Evolutionary conservation across 2,888 invertebrate species (phyloP), one percentile per base, ranked within the genome.

Genomic region (Nipponacmea schrenckii): DNA sequence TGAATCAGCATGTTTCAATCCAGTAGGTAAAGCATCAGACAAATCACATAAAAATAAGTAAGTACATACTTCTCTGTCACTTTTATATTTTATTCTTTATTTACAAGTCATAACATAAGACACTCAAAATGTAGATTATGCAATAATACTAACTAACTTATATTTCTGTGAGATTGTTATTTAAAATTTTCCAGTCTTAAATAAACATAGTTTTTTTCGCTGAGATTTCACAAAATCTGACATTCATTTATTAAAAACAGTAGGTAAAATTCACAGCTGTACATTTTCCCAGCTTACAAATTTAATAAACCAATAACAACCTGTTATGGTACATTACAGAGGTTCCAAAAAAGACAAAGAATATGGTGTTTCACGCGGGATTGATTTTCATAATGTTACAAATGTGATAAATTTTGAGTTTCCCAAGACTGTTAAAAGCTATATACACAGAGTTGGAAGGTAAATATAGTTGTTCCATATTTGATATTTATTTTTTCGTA

Each of bases 381-480:
- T 99, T 70, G 99, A 99, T 90, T 99, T 99, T 89, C 97, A 98
- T 84, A 94, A 94, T 89, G 98, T 99, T 0, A 93, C 97, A 10
- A 98, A 98, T 90, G 96, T 99, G 0, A 94, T 99, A 73, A 99
- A 99, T 90, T 99, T 98, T 90, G 99, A 99, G 90, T 98, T 99
- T 89, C 99, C 99, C 0, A 90, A 92, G 14, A 94, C 95, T 86
- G 92, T 94, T 0, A 94, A 93, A 83, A 94, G 97, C 0, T 99
- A 99, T 87, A 94, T 99, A 74, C 99, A 99, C 89, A 91, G 99
- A 83, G 98, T 97, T 0, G 99, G 98, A 0, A 88, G 90, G 90
- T 90, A 74, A 68, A 76, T 31, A 2, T 14, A 62, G 8, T n/a
- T 8, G 15, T 67, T 1, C 62, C 62, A 8, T 56, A 15, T 62